These are phyloP conservation scores for Leptinotarsa tumamoca DNA, from an alignment of 2,888 invertebrate species.

Conservation along the genomic window DNA sequence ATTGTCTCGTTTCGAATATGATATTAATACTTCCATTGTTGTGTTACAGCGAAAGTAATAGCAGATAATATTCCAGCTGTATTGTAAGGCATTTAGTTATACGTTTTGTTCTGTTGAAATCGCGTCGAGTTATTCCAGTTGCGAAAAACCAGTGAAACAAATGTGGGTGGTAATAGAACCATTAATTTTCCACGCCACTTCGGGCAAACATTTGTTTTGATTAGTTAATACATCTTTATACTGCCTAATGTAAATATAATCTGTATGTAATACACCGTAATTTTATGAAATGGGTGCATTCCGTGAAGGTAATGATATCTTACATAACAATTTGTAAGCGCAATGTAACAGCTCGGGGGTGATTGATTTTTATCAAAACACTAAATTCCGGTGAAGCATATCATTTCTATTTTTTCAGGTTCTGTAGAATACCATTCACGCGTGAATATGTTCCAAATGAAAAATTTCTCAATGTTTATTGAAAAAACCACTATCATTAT, in stretches of 20 bases:
- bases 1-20: background rate
- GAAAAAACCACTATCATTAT: too few species aligned
- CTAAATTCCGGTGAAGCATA: background rate
- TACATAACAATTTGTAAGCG: slow-evolving; percentile 11
- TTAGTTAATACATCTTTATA: slow-evolving; percentile 19
- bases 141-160: background rate
- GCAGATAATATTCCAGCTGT: background rate
- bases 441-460: too few species aligned
- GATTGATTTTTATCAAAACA: background rate
- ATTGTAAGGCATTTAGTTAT: background rate
- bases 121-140: background rate
- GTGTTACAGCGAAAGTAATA: background rate
- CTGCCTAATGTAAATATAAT: slow-evolving; percentile 19
- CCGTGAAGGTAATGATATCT: slow-evolving; percentile 1
- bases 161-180: slow-evolving; percentile 19
- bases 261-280: slow-evolving; percentile 14
- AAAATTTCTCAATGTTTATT: too few species aligned
- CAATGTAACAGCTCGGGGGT: background rate
- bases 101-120: slow-evolving; percentile 16
- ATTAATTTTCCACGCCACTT: slow-evolving; percentile 2
- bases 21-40: background rate
- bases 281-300: slow-evolving; percentile 5
- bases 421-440: background rate
- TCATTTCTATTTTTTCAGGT: background rate
- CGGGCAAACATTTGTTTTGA: slow-evolving; percentile 13